phyloP scores from a whole-genome alignment of 2,113 vertebrate genomes.

The Pipa parva region DNA sequence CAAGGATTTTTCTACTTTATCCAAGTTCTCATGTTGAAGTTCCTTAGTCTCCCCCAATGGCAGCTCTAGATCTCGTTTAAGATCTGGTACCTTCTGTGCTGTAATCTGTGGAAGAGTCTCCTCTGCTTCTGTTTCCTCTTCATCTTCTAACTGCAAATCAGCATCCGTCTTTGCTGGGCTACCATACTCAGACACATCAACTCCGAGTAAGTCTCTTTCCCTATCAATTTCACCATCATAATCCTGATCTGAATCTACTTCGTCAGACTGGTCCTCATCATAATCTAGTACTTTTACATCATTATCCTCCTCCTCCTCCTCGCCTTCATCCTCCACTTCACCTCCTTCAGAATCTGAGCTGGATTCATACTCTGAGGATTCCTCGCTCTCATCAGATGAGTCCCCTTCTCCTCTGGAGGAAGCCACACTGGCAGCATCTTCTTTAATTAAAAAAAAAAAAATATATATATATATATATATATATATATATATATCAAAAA shows the following conservation, averaged over 20 bases:
- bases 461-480: neutral
- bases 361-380: slow-evolving; percentile 82
- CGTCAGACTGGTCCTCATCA: slow-evolving; percentile 51
- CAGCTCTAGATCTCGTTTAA: neutral
- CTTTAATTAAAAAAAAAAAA: slow-evolving; percentile 38
- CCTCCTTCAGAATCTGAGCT: slow-evolving; percentile 76
- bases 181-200: neutral
- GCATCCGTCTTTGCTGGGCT: slow-evolving; percentile 13
- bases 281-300: too few relatives aligned
- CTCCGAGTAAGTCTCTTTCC: slow-evolving; percentile 26
- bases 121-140: slow-evolving; percentile 13
- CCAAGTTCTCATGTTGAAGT: neutral
- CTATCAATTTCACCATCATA: slow-evolving; percentile 48
- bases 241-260: slow-evolving; percentile 35
- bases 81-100: slow-evolving; percentile 19
- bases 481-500: too few relatives aligned
- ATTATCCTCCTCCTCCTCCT: slow-evolving; percentile 43
- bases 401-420: slow-evolving; percentile 73
- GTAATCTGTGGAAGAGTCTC: neutral
- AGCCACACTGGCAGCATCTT: slow-evolving; percentile 65
- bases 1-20: neutral
- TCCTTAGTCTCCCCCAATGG: neutral
- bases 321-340: slow-evolving; percentile 61
- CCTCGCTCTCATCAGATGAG: slow-evolving; percentile 73
- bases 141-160: slow-evolving; percentile 37